These are phyloP conservation scores for Crotophaga sulcirostris DNA, from an alignment of 2,113 vertebrate genomes.

Conservation along the genomic window DNA sequence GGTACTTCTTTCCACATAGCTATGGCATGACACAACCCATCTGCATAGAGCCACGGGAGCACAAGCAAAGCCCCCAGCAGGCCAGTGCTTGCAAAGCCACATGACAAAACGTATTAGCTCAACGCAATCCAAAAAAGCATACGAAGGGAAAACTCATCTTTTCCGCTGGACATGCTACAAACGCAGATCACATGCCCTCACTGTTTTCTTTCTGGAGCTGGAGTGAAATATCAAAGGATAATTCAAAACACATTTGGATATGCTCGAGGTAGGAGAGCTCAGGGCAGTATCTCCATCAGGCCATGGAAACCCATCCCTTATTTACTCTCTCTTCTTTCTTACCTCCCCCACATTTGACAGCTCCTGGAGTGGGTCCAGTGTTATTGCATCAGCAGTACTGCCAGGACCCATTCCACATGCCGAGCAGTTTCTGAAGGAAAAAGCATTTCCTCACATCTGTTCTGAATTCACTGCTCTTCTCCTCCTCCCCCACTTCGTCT, in stretches of 20 bases:
- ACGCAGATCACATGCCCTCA: not conserved
- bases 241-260: conserved; percentile 2
- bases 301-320: not conserved
- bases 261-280: not conserved
- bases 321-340: not conserved
- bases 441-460: conserved; percentile 64
- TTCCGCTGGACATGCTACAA: not conserved
- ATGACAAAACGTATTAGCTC: not conserved
- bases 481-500: not conserved
- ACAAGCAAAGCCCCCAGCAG: not conserved
- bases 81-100: not conserved
- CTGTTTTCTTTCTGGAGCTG: not conserved
- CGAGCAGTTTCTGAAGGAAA: conserved; percentile 22
- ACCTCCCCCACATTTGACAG: not conserved
- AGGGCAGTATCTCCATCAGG: not conserved
- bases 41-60: not conserved
- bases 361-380: not conserved
- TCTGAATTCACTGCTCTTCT: conserved; percentile 25
- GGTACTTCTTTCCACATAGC: not conserved
- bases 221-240: conserved; percentile 12
- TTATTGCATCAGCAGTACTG: not conserved
- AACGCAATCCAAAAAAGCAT: not conserved
- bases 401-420: conserved; percentile 42
- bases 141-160: not conserved
- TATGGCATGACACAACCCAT: not conserved